These are phyloP conservation scores for Ectropis grisescens DNA, from an alignment of 1,140 invertebrate genomes.

Conservation along the genomic window DNA sequence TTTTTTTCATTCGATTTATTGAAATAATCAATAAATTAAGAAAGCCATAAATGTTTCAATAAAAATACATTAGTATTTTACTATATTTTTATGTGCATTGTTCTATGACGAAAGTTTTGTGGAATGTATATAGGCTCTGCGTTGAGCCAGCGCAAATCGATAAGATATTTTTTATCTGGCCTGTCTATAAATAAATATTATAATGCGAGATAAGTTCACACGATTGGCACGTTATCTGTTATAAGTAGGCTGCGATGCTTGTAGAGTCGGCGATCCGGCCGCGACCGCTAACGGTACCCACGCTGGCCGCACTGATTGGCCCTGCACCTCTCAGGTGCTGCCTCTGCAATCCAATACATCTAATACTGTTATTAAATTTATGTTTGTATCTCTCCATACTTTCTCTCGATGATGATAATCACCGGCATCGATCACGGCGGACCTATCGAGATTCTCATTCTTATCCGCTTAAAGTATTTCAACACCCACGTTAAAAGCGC, in stretches of 20 bases:
- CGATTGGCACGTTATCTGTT: slow-evolving; percentile 36
- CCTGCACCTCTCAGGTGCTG: slow-evolving; percentile 40
- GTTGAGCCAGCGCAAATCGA: too few species aligned
- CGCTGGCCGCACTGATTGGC: slow-evolving; percentile 33
- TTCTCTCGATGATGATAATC: slow-evolving; percentile 50
- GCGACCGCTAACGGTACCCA: slow-evolving; percentile 43
- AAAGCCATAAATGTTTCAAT: too few species aligned
- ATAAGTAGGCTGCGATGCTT: slow-evolving; percentile 33
- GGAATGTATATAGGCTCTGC: too few species aligned
- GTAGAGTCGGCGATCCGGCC: slow-evolving; percentile 28
- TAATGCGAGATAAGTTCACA: slow-evolving; percentile 11
- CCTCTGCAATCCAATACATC: slow-evolving; percentile 54
- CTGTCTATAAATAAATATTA: too few species aligned
- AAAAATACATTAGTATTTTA: too few species aligned
- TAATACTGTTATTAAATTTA: slow-evolving; percentile 63
- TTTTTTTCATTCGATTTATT: too few species aligned
- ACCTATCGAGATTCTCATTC: slow-evolving; percentile 26
- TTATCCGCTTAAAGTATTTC: slow-evolving; percentile 35
- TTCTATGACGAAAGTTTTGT: too few species aligned
- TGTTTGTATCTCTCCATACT: slow-evolving; percentile 41
- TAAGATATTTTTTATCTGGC: too few species aligned
- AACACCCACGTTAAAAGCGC: slow-evolving; percentile 24
- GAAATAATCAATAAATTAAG: too few species aligned
- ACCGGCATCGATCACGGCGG: slow-evolving; percentile 37
- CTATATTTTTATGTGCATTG: too few species aligned